A percentile compares a stretch with the other conserved stretches of the same genome.
phyloP scores from a whole-genome alignment of 1,140 invertebrate species.

The Nasonia longicornis region DNA sequence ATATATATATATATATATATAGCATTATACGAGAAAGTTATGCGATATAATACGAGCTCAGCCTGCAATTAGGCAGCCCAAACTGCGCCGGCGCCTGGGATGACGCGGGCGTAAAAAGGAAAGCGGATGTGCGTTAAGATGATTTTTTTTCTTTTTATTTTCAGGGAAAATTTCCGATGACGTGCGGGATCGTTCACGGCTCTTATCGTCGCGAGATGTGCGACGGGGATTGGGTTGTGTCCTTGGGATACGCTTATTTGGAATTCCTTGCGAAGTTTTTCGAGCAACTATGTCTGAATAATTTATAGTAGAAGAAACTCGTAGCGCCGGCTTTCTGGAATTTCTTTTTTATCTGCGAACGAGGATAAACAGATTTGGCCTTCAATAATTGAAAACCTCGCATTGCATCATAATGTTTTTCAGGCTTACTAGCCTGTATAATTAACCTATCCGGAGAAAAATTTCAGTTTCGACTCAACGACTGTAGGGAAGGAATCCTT shows the following conservation, averaged over 20 bases:
- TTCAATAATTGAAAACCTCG: too few species aligned
- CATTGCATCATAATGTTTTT: too few species aligned
- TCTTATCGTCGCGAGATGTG: background rate
- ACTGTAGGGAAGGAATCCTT: background rate
- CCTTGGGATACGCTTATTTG: background rate
- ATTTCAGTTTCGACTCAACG: background rate
- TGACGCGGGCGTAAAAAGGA: background rate
- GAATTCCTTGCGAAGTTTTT: background rate
- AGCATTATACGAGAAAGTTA: background rate
- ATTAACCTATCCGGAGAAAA: too few species aligned
- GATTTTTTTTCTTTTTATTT: background rate
- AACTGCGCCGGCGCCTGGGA: background rate
- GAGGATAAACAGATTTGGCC: too few species aligned
- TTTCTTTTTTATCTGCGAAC: too few species aligned
- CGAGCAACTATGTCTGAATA: background rate
- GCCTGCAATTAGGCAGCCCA: conserved; percentile 8
- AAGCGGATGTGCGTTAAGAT: background rate
- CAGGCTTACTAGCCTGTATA: too few species aligned
- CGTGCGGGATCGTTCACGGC: background rate
- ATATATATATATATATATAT: too few species aligned
- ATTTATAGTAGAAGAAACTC: background rate
- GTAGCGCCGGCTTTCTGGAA: too few species aligned
- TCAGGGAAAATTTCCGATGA: background rate
- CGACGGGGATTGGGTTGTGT: background rate
- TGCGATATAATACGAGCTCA: background rate